These are phyloP conservation scores for Leptodactylus fallax DNA, from an alignment of 2,797 vertebrate species.

Conservation along the genomic window DNA sequence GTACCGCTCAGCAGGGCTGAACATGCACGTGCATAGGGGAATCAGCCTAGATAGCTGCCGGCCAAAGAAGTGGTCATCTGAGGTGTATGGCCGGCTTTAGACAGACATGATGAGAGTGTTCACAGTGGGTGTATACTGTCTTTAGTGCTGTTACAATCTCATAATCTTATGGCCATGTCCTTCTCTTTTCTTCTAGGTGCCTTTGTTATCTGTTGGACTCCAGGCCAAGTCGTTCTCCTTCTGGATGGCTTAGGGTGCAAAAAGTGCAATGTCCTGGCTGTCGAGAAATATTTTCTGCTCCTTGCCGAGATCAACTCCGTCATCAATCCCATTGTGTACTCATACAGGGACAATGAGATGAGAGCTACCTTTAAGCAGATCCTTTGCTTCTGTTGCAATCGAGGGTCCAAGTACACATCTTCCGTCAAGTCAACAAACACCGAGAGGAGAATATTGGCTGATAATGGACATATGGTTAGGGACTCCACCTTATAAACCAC, in stretches of 20 bases:
- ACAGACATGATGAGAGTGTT: neutral
- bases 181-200: conserved; percentile 77
- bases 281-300: conserved; percentile 91
- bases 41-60: too few relatives aligned
- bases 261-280: conserved; percentile 76
- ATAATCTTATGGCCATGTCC: neutral
- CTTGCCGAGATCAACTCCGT: conserved; percentile 91
- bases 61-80: too few relatives aligned
- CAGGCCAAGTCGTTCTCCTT: conserved; percentile 88
- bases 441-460: conserved; percentile 72
- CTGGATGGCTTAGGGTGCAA: conserved; percentile 84
- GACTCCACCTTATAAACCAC: conserved; percentile 74
- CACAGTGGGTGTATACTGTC: too few relatives aligned
- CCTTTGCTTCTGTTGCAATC: conserved; percentile 78
- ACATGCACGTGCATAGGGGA: too few relatives aligned
- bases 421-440: conserved; percentile 65
- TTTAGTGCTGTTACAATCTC: neutral
- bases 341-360: conserved; percentile 91
- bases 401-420: conserved; percentile 68
- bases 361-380: conserved; percentile 85
- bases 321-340: conserved; percentile 91
- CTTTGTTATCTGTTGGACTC: conserved; percentile 95
- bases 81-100: too few relatives aligned
- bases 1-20: too few relatives aligned
- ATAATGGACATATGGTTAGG: conserved; percentile 71